Evolutionary conservation across 2,888 invertebrate genomes (phyloP).

Genomic region (Vesta saturnalis): DNA sequence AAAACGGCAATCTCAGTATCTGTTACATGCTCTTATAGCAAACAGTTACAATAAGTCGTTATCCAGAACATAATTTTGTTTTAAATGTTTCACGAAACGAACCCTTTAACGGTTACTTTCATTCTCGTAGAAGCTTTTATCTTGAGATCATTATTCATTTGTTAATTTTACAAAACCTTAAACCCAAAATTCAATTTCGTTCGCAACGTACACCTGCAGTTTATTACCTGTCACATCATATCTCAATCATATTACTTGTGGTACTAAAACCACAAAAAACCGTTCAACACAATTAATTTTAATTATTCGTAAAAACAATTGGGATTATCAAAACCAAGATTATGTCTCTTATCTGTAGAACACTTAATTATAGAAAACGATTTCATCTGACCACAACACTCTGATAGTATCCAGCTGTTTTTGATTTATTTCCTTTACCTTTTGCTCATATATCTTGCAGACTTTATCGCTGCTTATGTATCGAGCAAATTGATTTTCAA

Average conservation of each 20-base stretch:
- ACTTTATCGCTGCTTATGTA: constrained; percentile 45
- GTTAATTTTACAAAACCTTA: no score
- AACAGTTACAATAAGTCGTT: no score
- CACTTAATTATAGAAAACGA: constrained; percentile 27
- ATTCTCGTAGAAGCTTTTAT: no score
- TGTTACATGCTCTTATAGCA: no score
- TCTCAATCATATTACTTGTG: background rate
- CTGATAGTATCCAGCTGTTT: constrained; percentile 32
- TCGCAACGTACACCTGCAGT: no score
- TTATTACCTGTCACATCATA: background rate
- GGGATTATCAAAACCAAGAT: background rate
- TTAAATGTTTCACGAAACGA: no score
- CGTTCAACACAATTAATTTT: background rate
- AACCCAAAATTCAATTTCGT: no score
- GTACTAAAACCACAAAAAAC: background rate
- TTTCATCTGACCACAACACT: constrained; percentile 27
- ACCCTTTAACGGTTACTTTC: no score
- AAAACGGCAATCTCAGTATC: no score
- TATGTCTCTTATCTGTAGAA: constrained; percentile 3
- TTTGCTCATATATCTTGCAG: constrained; percentile 39
- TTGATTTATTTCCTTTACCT: constrained; percentile 35
- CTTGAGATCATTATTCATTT: no score
- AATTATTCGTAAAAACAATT: constrained; percentile 7
- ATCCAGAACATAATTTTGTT: no score
- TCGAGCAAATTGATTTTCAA: constrained; percentile 47